Base-by-base conservation (phyloP, 2,113 vertebrate genomes). In the Sorex fumeus region DNA sequence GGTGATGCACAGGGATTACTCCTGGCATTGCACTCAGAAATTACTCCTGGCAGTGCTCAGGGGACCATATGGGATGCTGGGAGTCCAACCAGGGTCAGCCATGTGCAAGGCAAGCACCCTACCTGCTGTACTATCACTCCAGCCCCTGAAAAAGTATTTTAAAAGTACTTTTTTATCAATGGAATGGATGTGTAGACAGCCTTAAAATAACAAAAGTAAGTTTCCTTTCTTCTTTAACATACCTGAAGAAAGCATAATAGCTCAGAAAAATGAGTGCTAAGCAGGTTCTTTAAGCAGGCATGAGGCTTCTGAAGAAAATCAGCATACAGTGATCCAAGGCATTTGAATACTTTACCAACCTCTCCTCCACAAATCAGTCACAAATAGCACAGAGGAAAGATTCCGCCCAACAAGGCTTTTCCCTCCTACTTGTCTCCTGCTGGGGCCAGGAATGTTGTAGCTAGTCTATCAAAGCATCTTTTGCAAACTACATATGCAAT, bases 121-220 rank as follows among this genome's bases (percentile, higher is more conserved):
- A 40, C 40, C 40, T 40, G 40, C 40, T 40, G 40, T 40, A 40
- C 40, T 40, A 40, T 40, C 7, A 7, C 40, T 40, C 40, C 40
- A 40, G 40, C 40, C 40, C 40, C 40, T 40, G 7, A 40, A 40
- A 40, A 40, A 78, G 45, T 30, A 36, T 45, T 77, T 27, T 67
- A 93, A 93, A 93, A 50, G 64, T 84, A 88, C 36, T 90, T 84
- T 11, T 43, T 82, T 50, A 90, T 77, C 34, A 78, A 67, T 67
- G 16, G 28, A 32, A 83, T 76, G 32, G 72, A 28, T 30, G 77
- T 60, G 43, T 43, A 43, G 12, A 15, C 19, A 67, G 45, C 27
- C 53, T 69, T 32, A 81, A 80, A 50, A 32, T 27, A 71, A 50
- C 23, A 88, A 79, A 69, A 84, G 3, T 21, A 23, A 60, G 57